phyloP scores from a whole-genome alignment of 1,140 invertebrate genomes.

The Chironomus striatipennis region DNA sequence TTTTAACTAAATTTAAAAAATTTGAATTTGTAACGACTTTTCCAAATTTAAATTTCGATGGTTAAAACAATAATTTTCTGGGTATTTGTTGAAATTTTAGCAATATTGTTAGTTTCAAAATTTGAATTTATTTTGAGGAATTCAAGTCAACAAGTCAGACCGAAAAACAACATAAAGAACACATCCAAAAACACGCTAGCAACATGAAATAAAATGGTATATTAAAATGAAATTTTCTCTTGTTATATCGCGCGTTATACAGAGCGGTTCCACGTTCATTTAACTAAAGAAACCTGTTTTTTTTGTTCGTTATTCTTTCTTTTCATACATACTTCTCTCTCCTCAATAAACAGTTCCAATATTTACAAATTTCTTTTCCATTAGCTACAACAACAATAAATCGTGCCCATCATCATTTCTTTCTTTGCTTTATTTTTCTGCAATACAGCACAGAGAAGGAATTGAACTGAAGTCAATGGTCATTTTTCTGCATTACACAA shows the following conservation, averaged over 20 bases:
- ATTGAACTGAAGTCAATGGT: background rate
- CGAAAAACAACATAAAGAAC: too few species aligned
- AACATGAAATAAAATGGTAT: constrained; percentile 14
- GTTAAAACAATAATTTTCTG: too few species aligned
- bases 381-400: background rate
- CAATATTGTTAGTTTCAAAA: too few species aligned
- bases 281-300: background rate
- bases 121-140: too few species aligned
- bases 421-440: background rate
- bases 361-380: background rate
- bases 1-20: too few species aligned
- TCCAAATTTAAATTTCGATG: too few species aligned
- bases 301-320: background rate
- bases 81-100: too few species aligned
- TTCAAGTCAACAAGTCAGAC: too few species aligned
- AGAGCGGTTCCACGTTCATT: constrained; percentile 8
- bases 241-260: constrained; percentile 1
- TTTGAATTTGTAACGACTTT: too few species aligned
- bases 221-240: constrained; percentile 10
- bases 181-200: background rate
- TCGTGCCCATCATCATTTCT: background rate
- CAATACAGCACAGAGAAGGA: background rate
- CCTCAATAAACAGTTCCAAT: background rate
- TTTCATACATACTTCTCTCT: background rate
- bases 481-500: background rate